These are phyloP conservation scores for Xyrichtys novacula DNA, from an alignment of 2,797 vertebrate species.

Conservation along the genomic window DNA sequence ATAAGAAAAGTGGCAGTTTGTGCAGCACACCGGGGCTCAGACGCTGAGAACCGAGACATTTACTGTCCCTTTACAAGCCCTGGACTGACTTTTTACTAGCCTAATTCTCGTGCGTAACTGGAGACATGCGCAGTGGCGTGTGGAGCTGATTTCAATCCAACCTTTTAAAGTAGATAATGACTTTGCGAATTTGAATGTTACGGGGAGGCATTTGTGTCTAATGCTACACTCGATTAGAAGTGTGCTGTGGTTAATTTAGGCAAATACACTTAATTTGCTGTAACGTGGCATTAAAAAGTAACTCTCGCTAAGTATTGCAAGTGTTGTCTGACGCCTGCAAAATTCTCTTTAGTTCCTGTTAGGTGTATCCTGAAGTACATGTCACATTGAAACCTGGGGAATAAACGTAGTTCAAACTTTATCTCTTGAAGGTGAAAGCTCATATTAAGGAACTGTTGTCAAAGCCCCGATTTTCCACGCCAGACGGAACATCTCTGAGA, in stretches of 20 bases:
- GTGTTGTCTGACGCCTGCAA: neutral
- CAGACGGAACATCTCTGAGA: conserved; percentile 40
- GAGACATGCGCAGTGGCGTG: neutral
- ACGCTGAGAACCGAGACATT: conserved; percentile 25
- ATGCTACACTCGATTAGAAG: too few relatives aligned
- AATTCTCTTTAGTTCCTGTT: too few relatives aligned
- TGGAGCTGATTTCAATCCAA: neutral
- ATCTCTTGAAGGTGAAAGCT: neutral
- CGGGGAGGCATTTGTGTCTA: neutral
- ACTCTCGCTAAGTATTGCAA: neutral
- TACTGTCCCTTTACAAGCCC: neutral
- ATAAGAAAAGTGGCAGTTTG: conserved; percentile 34
- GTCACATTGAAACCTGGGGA: neutral
- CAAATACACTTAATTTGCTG: neutral
- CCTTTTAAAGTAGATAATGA: too few relatives aligned
- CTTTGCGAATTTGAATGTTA: neutral
- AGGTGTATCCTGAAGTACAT: neutral
- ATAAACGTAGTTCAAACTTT: neutral
- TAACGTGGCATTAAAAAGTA: neutral
- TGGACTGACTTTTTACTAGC: neutral
- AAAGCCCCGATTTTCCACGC: conserved; percentile 24
- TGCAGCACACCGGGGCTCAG: conserved; percentile 8
- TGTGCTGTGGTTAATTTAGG: neutral
- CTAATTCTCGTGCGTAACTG: neutral
- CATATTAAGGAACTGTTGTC: conserved; percentile 3